Evolutionary conservation across 2,797 vertebrate species (phyloP).

Genomic region (Rhynchotus rufescens): DNA sequence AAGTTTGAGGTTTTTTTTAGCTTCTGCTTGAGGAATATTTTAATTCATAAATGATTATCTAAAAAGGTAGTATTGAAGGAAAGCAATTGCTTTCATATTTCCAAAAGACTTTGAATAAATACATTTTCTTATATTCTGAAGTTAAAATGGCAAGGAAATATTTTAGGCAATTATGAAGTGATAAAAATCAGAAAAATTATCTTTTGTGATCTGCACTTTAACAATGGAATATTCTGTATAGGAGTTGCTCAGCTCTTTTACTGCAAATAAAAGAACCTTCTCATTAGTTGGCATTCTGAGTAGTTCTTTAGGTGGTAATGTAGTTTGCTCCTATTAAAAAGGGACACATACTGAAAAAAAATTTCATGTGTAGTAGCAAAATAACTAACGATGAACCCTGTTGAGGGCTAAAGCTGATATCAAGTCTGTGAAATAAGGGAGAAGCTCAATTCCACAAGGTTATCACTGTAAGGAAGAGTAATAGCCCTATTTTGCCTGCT

Average conservation of each 20-base stretch:
- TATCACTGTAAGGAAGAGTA: background rate
- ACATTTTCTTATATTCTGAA: background rate
- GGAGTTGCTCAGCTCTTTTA: background rate
- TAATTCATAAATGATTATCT: background rate
- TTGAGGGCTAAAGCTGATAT: background rate
- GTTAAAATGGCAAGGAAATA: background rate
- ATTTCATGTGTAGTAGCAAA: background rate
- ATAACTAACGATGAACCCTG: background rate
- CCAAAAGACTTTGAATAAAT: background rate
- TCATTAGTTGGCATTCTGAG: background rate
- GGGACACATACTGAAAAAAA: background rate
- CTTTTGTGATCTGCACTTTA: background rate
- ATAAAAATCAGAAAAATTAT: background rate
- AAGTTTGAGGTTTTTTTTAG: background rate
- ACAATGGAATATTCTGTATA: background rate
- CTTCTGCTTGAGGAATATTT: background rate
- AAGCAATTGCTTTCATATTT: background rate
- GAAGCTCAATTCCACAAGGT: background rate
- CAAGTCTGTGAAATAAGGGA: background rate
- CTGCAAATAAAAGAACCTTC: background rate
- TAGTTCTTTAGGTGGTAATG: background rate
- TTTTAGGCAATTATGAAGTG: background rate
- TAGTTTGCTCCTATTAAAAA: background rate
- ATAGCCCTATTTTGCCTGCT: background rate
- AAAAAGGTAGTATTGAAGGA: background rate